Evolutionary conservation across 37 sponge, comb jelly and placozoan genomes (phyloP).

Genomic region (Hormiphora californensis): DNA sequence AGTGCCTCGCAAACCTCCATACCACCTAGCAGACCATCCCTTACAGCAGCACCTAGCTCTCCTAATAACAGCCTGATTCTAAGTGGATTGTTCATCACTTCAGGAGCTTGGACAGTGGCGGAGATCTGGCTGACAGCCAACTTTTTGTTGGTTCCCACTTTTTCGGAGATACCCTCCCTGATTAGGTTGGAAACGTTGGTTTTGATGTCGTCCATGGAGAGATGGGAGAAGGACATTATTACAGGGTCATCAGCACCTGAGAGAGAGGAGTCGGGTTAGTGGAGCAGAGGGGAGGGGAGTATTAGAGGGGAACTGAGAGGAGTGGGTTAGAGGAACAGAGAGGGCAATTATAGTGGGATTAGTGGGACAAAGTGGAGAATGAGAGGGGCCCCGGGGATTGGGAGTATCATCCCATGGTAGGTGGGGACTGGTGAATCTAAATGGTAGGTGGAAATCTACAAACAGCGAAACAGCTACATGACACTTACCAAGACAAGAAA

Average conservation of each 20-base stretch:
- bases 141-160: not conserved
- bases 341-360: no score
- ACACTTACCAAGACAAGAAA: not conserved
- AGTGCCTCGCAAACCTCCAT: slow-evolving; percentile 20
- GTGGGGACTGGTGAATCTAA: no score
- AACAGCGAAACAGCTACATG: no score
- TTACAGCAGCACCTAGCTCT: not conserved
- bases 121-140: slow-evolving; percentile 6
- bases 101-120: not conserved
- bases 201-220: slow-evolving; percentile 23
- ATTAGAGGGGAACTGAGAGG: no score
- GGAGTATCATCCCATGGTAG: no score
- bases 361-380: no score
- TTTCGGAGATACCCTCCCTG: slow-evolving; percentile 24
- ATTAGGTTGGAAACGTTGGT: not conserved
- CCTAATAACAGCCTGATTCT: slow-evolving; percentile 19
- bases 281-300: no score
- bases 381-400: no score
- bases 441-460: no score
- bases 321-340: no score
- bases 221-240: slow-evolving; percentile 43
- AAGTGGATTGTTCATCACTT: not conserved
- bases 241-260: slow-evolving; percentile 49
- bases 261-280: no score
- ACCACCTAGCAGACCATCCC: slow-evolving; percentile 10